These are phyloP conservation scores for Bombus sibiricus DNA, from an alignment of 1,140 invertebrate species.

Conservation along the genomic window DNA sequence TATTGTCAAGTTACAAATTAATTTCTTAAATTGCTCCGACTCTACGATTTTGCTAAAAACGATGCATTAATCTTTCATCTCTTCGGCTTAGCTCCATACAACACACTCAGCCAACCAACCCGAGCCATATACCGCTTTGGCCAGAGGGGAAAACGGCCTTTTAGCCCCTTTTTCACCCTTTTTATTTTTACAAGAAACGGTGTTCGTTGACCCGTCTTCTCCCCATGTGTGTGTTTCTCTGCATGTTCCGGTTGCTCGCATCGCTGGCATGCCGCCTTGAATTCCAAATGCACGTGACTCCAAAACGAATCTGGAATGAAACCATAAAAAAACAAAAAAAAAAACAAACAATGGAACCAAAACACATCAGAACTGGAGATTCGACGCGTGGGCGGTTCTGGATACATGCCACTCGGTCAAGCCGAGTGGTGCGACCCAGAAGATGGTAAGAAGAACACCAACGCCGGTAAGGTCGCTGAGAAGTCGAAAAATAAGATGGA, in stretches of 20 bases:
- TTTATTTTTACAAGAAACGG: not conserved
- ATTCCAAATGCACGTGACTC: conserved; percentile 73
- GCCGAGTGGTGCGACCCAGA: conserved; percentile 61
- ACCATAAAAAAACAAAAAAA: not conserved
- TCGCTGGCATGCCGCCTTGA: conserved; percentile 60
- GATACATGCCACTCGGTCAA: conserved; percentile 60
- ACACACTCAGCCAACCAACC: not conserved
- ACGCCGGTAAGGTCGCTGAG: conserved; percentile 41
- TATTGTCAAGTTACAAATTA: not conserved
- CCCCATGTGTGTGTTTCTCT: conserved; percentile 71
- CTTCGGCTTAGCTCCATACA: not conserved
- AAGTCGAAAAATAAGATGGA: conserved; percentile 56
- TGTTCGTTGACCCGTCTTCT: conserved; percentile 42
- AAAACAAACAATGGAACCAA: not conserved
- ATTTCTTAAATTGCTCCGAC: not conserved
- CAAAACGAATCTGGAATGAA: not conserved
- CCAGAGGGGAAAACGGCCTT: conserved; percentile 13
- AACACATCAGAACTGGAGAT: conserved; percentile 71
- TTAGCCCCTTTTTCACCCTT: not conserved
- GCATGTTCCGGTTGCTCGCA: conserved; percentile 58
- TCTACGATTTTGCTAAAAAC: not conserved
- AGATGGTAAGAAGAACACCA: conserved; percentile 77
- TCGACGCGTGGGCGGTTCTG: conserved; percentile 45
- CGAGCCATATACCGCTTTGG: not conserved
- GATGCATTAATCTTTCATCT: not conserved